Evolutionary conservation across 1,140 invertebrate genomes (phyloP).

Genomic region (Dolichoris vasculosae): DNA sequence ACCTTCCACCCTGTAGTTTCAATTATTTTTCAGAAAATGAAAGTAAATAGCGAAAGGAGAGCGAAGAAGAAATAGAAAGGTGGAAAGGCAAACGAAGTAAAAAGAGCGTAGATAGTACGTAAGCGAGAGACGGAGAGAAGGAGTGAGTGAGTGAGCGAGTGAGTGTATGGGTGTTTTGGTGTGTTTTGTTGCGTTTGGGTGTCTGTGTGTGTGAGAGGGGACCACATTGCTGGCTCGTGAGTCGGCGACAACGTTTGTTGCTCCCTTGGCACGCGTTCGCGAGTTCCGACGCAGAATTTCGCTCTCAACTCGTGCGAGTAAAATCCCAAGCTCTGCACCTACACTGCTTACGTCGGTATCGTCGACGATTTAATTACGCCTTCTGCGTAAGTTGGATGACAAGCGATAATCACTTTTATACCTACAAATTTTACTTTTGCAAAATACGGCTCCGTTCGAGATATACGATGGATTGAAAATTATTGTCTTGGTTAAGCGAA

Average conservation of each 20-base stretch:
- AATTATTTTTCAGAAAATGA: conserved; percentile 29
- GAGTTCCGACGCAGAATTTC: conserved; percentile 24
- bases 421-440: neutral
- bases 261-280: conserved; percentile 30
- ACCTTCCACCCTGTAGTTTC: neutral
- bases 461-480: neutral
- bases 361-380: conserved; percentile 27
- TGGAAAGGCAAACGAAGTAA: conserved; percentile 7
- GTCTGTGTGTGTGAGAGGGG: conserved; percentile 56
- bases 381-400: neutral
- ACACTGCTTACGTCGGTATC: neutral
- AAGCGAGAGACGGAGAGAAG: conserved; percentile 26
- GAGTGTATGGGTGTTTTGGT: too few relatives aligned
- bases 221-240: conserved; percentile 70
- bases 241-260: conserved; percentile 55
- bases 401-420: neutral
- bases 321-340: neutral
- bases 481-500: neutral
- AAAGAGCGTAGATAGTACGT: conserved; percentile 20
- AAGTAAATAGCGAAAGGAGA: neutral
- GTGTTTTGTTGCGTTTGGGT: too few relatives aligned
- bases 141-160: neutral
- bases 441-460: neutral
- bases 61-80: neutral
- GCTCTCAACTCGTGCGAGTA: neutral